phyloP scores from a whole-genome alignment of 1,140 invertebrate species.

The Leptopilina boulardi region DNA sequence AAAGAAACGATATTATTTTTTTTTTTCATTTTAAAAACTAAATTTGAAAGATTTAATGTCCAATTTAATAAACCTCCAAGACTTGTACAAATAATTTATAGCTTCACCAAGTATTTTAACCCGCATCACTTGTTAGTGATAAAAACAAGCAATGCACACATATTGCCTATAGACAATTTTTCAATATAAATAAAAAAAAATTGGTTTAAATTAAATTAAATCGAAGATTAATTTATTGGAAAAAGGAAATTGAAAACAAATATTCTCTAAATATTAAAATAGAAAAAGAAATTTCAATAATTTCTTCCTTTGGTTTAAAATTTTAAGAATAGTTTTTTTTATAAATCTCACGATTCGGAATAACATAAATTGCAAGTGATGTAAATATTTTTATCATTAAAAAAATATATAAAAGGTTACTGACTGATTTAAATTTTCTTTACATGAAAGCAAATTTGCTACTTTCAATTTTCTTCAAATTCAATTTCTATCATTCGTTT shows the following conservation, averaged over 20 bases:
- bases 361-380: background rate
- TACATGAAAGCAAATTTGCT: background rate
- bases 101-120: slow-evolving; percentile 1
- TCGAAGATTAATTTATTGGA: background rate
- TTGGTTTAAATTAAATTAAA: slow-evolving; percentile 1
- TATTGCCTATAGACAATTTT: slow-evolving; percentile 2
- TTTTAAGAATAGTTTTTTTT: background rate
- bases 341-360: background rate
- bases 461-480: background rate
- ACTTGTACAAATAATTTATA: slow-evolving; percentile 3
- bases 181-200: too few species aligned
- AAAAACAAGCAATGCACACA: slow-evolving; percentile 28
- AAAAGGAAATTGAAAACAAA: too few species aligned
- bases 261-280: background rate
- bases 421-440: background rate
- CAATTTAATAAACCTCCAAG: slow-evolving; percentile 22
- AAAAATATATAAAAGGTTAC: background rate
- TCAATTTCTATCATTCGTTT: background rate
- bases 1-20: background rate
- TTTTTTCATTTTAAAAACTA: background rate
- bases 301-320: background rate
- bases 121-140: slow-evolving; percentile 15
- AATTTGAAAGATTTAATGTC: slow-evolving; percentile 21
- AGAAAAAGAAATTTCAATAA: background rate
- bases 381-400: background rate